Evolutionary conservation across 2,113 vertebrate genomes (phyloP).

Genomic region (Actenoides hombroni): DNA sequence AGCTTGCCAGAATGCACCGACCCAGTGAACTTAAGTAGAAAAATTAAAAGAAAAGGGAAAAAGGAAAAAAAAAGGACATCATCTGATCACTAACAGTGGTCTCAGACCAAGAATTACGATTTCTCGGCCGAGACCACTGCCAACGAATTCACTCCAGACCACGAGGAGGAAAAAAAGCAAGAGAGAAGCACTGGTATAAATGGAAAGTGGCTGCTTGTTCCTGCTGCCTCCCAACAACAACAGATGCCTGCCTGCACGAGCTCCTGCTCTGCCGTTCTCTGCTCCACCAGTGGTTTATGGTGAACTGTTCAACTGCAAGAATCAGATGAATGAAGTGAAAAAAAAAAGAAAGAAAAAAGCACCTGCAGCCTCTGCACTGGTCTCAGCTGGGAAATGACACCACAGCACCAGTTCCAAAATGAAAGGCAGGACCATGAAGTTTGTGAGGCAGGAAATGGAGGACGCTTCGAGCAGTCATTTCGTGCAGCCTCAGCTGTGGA

Average conservation of each 20-base stretch:
- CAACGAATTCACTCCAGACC: neutral
- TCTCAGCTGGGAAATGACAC: neutral
- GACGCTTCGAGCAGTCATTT: neutral
- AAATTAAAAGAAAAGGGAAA: no score
- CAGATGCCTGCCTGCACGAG: neutral
- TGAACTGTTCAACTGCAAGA: neutral
- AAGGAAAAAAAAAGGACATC: rapidly evolving
- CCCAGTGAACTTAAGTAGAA: neutral
- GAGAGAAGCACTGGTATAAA: neutral
- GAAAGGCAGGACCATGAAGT: constrained; percentile 50
- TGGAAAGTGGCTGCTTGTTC: neutral
- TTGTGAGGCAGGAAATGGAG: constrained; percentile 64
- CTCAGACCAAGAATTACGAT: neutral
- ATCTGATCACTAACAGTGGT: neutral
- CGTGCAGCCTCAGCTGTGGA: neutral
- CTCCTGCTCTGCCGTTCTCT: neutral
- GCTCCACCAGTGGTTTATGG: neutral
- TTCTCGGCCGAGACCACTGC: neutral
- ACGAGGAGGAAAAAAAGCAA: neutral
- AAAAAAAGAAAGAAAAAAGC: neutral
- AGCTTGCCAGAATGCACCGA: neutral
- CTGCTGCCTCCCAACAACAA: neutral
- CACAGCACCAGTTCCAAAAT: constrained; percentile 37
- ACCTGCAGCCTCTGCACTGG: neutral
- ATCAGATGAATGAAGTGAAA: neutral